Evolutionary conservation across 1,140 invertebrate species (phyloP), one percentile per base, ranked within the genome.

Genomic region (Drosophila ohnishii): DNA sequence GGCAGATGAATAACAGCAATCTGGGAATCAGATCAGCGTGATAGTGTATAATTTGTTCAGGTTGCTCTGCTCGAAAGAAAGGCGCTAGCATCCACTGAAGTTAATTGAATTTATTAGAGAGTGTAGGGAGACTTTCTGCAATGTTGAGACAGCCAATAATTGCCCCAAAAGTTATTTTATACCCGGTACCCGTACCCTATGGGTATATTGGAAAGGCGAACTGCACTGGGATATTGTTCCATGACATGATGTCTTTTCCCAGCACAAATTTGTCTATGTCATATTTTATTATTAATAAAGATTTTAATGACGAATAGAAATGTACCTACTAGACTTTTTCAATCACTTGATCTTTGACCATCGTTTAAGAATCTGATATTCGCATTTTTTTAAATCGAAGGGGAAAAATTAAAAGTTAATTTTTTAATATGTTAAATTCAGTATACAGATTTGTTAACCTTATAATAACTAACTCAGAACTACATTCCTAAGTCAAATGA

Each of bases 21-120:
- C 57, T 76, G 74, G 76, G 62, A 90, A 90, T 87, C 86, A 83
- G 86, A 90, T 90, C 83, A 83, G 82, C 86, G 85, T 90, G 86
- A 90, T 90, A 80, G 77, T 84, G 51, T 80, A 73, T 75, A 90
- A 90, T 90, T 90, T 86, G 69, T 82, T 69, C 50, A 53, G 70
- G 57, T 63, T 53, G 39, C 37, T 35, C 44, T 57, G 51, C 32
- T 34, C 35, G 35, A 65, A 69, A 79, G 50, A 66, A 75, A 81
- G 60, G 65, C 58, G 50, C 50, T 65, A 56, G 51, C 40, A 39
- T 50, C 39, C 35, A 42, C 35, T 60, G 40, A 60, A 73, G 67
- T 83, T 84, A 84, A 84, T 84, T 85, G 63, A 80, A 84, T 84
- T 85, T 84, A 81, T 59, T 84, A 30, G 16, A 57, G 55, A 56